Evolutionary conservation across 2,113 vertebrate species (phyloP).

Genomic region (Hystrix cristata): DNA sequence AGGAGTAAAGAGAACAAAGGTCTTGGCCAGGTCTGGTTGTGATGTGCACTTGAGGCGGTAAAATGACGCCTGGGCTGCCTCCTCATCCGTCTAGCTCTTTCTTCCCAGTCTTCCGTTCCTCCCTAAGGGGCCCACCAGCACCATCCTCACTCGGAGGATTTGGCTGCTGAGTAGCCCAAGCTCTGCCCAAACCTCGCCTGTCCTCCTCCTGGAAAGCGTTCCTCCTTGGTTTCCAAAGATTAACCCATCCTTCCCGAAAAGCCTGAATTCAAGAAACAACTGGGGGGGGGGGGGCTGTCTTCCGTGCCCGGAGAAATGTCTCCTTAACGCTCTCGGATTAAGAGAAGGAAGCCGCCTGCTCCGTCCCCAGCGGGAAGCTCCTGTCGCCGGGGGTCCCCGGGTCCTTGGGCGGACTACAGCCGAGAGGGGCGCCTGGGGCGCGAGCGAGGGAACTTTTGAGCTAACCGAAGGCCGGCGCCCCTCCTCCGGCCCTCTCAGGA

Average conservation of each 20-base stretch:
- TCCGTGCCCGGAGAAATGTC: slow-evolving; percentile 41
- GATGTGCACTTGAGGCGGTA: neutral
- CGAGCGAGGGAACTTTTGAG: slow-evolving; percentile 65
- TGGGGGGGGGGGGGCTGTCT: neutral
- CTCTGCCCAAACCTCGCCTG: neutral
- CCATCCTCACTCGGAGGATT: accelerated
- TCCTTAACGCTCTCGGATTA: neutral
- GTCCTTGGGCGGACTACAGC: neutral
- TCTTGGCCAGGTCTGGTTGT: neutral
- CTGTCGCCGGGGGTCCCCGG: neutral
- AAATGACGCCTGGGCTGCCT: neutral
- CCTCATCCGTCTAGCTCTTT: neutral
- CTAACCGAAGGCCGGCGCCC: neutral
- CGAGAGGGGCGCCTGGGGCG: neutral
- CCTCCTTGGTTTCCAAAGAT: slow-evolving; percentile 10
- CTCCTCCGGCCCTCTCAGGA: neutral
- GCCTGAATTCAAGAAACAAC: neutral
- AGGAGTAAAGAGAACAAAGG: slow-evolving; percentile 80
- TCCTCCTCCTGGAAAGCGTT: neutral
- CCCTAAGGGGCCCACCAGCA: neutral
- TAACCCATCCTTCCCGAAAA: neutral
- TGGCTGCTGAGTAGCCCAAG: neutral
- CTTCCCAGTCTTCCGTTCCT: neutral
- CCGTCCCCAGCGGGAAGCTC: neutral
- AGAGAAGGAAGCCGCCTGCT: neutral